Conservation (phyloP, 2,888 invertebrate species). For the Drosophila pegasa region DNA sequence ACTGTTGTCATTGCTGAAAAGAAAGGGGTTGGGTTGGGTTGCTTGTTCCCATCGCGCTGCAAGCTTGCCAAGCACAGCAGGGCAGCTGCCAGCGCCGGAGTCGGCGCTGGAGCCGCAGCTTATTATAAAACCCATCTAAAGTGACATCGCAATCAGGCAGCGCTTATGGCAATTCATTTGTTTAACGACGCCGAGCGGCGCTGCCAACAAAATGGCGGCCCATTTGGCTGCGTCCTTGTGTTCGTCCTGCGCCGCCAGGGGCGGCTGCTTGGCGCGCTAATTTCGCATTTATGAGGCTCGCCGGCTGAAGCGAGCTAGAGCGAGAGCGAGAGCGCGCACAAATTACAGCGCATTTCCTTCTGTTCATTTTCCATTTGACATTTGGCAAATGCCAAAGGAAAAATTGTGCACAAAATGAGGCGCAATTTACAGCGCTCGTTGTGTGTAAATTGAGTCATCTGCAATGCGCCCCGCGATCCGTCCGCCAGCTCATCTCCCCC, state of each 20-base stretch:
- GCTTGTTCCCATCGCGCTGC: constrained; percentile 2
- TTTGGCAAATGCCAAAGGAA: constrained; percentile 77
- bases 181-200: constrained; percentile 78
- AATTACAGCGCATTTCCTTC: constrained; percentile 44
- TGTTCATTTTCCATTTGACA: constrained; percentile 56
- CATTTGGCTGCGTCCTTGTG: constrained; percentile 35
- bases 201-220: constrained; percentile 57
- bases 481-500: constrained; percentile 17
- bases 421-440: constrained; percentile 80
- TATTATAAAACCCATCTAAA: constrained; percentile 76
- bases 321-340: constrained; percentile 22
- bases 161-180: constrained; percentile 84
- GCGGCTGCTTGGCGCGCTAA: constrained; percentile 55
- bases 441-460: constrained; percentile 81
- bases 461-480: constrained; percentile 60
- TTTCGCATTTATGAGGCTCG: constrained; percentile 76
- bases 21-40: constrained; percentile 45
- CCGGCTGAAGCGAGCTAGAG: not conserved
- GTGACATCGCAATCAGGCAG: constrained; percentile 81
- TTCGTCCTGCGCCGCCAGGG: constrained; percentile 40
- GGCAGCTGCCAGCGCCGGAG: constrained; percentile 52
- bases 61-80: constrained; percentile 39
- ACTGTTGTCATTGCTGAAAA: constrained; percentile 65
- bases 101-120: constrained; percentile 55
- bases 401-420: constrained; percentile 75